Conservation (phyloP, 2,797 vertebrate genomes). For the Apogon talboti region DNA sequence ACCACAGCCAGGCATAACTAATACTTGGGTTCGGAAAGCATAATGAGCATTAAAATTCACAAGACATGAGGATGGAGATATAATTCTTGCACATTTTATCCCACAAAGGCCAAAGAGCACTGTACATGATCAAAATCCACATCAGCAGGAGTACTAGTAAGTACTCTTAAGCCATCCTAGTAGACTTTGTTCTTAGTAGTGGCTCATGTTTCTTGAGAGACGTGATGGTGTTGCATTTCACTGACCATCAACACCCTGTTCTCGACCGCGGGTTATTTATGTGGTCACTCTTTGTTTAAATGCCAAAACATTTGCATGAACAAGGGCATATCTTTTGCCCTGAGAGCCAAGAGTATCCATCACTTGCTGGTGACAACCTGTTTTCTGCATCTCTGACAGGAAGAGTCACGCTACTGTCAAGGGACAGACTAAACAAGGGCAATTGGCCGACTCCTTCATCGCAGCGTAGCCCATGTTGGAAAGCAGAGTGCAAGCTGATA, state of each 20-base stretch:
- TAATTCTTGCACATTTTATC: neutral
- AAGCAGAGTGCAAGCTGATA: slow-evolving; percentile 9
- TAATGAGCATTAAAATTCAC: neutral
- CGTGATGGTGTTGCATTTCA: slow-evolving; percentile 60
- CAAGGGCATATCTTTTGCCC: slow-evolving; percentile 55
- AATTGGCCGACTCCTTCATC: neutral
- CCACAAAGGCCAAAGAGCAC: neutral
- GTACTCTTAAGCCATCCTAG: slow-evolving; percentile 16
- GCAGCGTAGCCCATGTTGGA: neutral
- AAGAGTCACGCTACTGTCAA: slow-evolving; percentile 20
- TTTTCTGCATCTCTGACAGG: slow-evolving; percentile 27
- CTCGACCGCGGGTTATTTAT: slow-evolving; percentile 75
- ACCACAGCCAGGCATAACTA: neutral
- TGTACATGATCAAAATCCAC: slow-evolving; percentile 14
- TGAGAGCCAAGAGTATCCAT: slow-evolving; percentile 64
- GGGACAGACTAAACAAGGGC: neutral
- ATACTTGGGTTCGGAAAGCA: neutral
- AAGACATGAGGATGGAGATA: neutral
- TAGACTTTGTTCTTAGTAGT: slow-evolving; percentile 10
- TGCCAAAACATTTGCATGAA: slow-evolving; percentile 64
- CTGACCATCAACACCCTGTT: slow-evolving; percentile 34
- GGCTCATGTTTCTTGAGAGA: slow-evolving; percentile 14
- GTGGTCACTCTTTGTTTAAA: slow-evolving; percentile 53
- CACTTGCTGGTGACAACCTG: slow-evolving; percentile 68
- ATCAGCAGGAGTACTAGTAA: neutral